A percentile compares a stretch with the other conserved stretches of the same genome.
Conservation (phyloP, 2,888 invertebrate species). For the Gymnosoma rotundatum region DNA sequence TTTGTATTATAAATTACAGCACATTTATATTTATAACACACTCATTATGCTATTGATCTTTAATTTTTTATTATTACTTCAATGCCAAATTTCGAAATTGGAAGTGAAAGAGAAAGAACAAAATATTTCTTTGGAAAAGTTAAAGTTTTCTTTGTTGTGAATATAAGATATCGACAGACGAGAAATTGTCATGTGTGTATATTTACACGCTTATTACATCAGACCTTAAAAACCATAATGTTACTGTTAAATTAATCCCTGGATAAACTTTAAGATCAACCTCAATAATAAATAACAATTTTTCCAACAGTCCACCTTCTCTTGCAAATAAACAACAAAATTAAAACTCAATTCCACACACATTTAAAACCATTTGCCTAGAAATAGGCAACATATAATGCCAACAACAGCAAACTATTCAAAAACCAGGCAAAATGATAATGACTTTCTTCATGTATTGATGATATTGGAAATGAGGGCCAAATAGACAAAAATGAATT, state of each 20-base stretch:
- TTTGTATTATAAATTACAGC: too few species aligned
- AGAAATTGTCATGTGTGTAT: too few species aligned
- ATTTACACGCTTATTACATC: background rate
- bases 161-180: too few species aligned
- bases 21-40: conserved; percentile 6
- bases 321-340: background rate
- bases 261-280: conserved; percentile 64
- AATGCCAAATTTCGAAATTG: conserved; percentile 2
- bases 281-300: conserved; percentile 69
- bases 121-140: too few species aligned
- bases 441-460: conserved; percentile 10
- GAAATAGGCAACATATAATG: conserved; percentile 30
- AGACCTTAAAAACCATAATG: conserved; percentile 58
- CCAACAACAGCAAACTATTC: conserved; percentile 15
- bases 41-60: conserved; percentile 47
- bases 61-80: conserved; percentile 43
- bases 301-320: conserved; percentile 41
- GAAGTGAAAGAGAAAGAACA: too few species aligned
- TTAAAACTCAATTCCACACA: background rate
- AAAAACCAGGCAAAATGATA: conserved; percentile 11
- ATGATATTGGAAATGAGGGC: background rate
- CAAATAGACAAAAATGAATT: background rate
- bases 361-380: background rate
- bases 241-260: conserved; percentile 64
- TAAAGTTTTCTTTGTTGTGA: too few species aligned